Evolutionary conservation across 35 echinoderm and acorn worm species (phyloP).

Genomic region (Eucidaris tribuloides): DNA sequence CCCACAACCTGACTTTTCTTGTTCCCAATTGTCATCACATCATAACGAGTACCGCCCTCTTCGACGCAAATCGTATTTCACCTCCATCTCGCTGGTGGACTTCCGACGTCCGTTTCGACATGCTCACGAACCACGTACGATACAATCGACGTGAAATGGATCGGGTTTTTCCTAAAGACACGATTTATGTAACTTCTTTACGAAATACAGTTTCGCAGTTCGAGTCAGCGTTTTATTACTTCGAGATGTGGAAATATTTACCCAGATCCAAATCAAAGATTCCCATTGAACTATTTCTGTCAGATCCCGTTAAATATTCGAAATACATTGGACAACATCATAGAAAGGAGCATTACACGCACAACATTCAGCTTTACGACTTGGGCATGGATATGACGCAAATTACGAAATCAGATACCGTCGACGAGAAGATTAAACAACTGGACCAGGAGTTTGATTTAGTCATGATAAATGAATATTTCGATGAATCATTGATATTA

Average conservation of each 20-base stretch:
- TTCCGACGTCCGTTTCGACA: conserved; percentile 22
- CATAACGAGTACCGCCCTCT: not conserved
- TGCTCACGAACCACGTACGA: conserved; percentile 65
- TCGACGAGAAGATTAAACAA: conserved; percentile 14
- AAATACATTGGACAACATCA: not conserved
- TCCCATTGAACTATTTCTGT: conserved; percentile 23
- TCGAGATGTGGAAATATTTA: conserved; percentile 30
- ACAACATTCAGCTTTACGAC: conserved; percentile 26
- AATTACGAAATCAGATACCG: not conserved
- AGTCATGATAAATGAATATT: conserved; percentile 68
- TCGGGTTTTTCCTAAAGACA: conserved; percentile 42
- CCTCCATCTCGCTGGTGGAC: not conserved
- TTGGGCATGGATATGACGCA: conserved; percentile 27
- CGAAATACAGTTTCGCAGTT: conserved; percentile 53
- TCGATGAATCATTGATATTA: conserved; percentile 68
- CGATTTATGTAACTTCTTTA: conserved; percentile 57
- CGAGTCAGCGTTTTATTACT: conserved; percentile 68
- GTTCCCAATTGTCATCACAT: not conserved
- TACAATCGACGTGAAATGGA: conserved; percentile 62
- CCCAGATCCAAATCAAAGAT: not conserved
- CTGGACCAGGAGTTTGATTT: conserved; percentile 60
- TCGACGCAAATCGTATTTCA: not conserved
- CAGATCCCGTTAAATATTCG: conserved; percentile 1
- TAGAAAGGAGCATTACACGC: not conserved
- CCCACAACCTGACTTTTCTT: not conserved